Evolutionary conservation across 2,113 vertebrate species (phyloP), one percentile per base, ranked within the genome.

Genomic region (Salvelinus namaycush): DNA sequence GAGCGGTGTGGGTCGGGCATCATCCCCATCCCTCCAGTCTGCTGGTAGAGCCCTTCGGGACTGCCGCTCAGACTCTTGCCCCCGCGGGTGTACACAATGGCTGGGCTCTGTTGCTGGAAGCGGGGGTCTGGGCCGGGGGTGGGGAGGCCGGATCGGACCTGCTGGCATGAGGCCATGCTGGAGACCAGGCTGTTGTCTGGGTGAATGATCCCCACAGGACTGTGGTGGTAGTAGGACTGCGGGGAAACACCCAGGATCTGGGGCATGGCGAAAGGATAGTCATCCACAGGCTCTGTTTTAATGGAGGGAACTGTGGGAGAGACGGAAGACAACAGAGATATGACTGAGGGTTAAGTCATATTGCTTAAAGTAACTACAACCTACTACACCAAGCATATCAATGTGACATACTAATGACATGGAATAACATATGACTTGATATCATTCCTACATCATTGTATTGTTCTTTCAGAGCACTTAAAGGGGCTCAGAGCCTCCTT

Each of bases 201-300:
- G 31, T 83, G 87, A 83, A 94, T 93, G 89, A 95, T 80, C 14
- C 93, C 93, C 69, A 62, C 95, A 96, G 68, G 95, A 93, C 51
- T 54, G 66, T 87, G 87, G 3, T 96, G 91, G 91, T 96, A 98
- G 91, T 97, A 99, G 26, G 95, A 90, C 83, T 96, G 96, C 75
- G 94, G 91, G 51, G 95, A 91, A 79, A 95, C 84, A 80, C 96
- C 96, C 82, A 98, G 87, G 82, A 94, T 94, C 85, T 95, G 94
- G 26, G 96, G 94, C 77, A 96, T 84, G 31, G 94, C 89, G 27
- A 89, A 97, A 88, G 94, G 96, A 39, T 96, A 98, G 80, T 99
- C 97, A 76, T 99, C 98, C 12, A 93, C 77, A 60, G 98, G 98
- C 88, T 99, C 98, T 0, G 96, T 96, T 95, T 99, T 99, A 88